Base-by-base conservation (phyloP, 2,113 vertebrate genomes). In the Euleptes europaea region DNA sequence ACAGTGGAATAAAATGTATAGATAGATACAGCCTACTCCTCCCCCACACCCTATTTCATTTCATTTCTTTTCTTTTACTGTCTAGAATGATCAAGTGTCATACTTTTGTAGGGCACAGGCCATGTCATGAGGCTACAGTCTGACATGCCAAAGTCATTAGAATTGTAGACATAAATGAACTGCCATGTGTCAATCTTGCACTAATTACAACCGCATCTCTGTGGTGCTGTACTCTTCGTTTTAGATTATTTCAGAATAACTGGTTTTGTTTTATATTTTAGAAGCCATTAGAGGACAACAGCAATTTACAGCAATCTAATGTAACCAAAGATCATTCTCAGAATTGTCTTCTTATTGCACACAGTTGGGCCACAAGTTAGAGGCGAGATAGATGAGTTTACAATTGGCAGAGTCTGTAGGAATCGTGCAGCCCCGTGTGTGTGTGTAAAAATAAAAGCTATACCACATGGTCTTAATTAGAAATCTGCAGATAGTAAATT, bases 331-430 rank as follows among this genome's bases (percentile, higher is more conserved):
- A 81, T 79, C 51, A 67, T 83, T 88, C 78, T 90, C 82, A 81
- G 91, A 90, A 91, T 93, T 92, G 79, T 73, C 76, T 23, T 92
- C 89, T 90, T 86, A 86, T 86, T 94, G 85, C 82, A 85, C 3
- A 31, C 86, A 90, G 49, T 90, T 92, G 80, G 76, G 57, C 84
- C 71, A 88, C 86, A 90, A 80, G 82, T 92, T 93, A 87, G 80
- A 3, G 40, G 70, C 66, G 74, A 84, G 74, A 82, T 71, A 85
- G 69, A 94, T 80, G 82, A 84, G 49, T 90, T 90, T 92, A 88
- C 80, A 90, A 65, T 13, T 90, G 87, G 73, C 70, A 86, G 83
- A 83, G 51, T 76, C 88, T 85, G 89, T 47, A 87, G 78, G 86
- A 90, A 89, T 67, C 6, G 54, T 90, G 77, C 51, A 91, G 82